Evolutionary conservation across 2,888 invertebrate genomes (phyloP), one percentile per base, ranked within the genome.

Genomic region (Cephus sareptanus): DNA sequence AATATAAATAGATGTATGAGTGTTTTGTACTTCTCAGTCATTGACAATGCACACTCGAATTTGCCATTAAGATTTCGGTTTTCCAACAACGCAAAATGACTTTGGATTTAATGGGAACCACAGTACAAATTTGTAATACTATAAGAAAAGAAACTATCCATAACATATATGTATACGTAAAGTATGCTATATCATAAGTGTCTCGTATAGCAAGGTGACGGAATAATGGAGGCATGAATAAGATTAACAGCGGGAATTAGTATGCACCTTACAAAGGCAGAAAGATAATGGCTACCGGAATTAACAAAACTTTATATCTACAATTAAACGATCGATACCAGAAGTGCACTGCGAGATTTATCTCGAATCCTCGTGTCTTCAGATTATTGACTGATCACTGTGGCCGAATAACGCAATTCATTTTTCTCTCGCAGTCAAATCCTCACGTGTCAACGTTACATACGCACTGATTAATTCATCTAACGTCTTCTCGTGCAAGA

Each of bases 1-100:
- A 89, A 89, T 90, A 90, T 86, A 89, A 85, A 85, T 89, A 89
- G 85, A 88, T 87, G 84, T 86, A 86, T 83, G 86, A 89, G 88
- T 89, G 89, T 80, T 89, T 90, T 90, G 90, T 90, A 90, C 90
- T 90, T 85, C 85, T 89, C 87, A 89, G 88, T 90, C 89, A 89
- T 89, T 86, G 86, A 89, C 85, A 87, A 87, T 85, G 84, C 85
- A 88, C 87, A 87, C 87, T 87, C 88, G 85, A 84, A 81, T 80
- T 85, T 81, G 74, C 79, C 82, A 85, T 81, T 83, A 83, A 79
- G 80, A 82, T 82, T 84, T 76, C 81, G 81, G 80, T 71, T 71
- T 71, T 33, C 71, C 31, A 71, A 34, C 33, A 33, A 33, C 33
- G 3, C 71, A 71, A 31, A 34, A 31, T 71, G 31, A 71, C 33